phyloP scores from a whole-genome alignment of 2,797 vertebrate genomes.

The Schizothorax lantsangensis region DNA sequence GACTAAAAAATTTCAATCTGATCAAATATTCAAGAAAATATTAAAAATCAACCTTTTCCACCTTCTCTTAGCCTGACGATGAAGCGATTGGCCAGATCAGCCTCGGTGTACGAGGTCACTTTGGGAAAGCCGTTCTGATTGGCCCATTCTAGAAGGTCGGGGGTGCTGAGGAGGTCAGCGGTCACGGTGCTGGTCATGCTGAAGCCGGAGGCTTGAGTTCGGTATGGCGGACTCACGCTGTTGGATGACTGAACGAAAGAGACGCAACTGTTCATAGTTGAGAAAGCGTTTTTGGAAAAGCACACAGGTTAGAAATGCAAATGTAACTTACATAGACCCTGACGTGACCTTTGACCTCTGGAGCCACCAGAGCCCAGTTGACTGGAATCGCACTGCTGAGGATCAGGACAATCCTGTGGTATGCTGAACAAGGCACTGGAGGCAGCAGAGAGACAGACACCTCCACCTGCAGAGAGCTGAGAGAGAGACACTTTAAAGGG shows the following conservation, averaged over 20 bases:
- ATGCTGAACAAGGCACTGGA: slow-evolving; percentile 52
- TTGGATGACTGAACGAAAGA: slow-evolving; percentile 75
- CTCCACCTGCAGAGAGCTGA: slow-evolving; percentile 77
- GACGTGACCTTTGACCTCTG: slow-evolving; percentile 73
- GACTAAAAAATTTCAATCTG: neutral
- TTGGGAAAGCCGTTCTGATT: slow-evolving; percentile 65
- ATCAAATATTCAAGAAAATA: neutral
- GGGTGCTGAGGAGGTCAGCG: slow-evolving; percentile 69
- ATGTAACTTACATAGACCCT: slow-evolving; percentile 72
- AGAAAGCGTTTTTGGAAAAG: slow-evolving; percentile 12
- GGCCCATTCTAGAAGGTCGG: slow-evolving; percentile 75
- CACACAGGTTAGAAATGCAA: neutral
- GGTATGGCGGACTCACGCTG: slow-evolving; percentile 74
- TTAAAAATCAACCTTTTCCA: slow-evolving; percentile 55
- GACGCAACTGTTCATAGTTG: neutral
- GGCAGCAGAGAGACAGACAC: slow-evolving; percentile 76
- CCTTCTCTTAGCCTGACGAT: slow-evolving; percentile 73
- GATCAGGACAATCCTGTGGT: slow-evolving; percentile 72
- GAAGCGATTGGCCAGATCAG: slow-evolving; percentile 81
- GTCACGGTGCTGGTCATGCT: slow-evolving; percentile 67
- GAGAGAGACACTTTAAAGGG: neutral
- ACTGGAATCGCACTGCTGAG: slow-evolving; percentile 77
- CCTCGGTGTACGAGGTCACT: slow-evolving; percentile 82
- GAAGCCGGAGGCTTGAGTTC: slow-evolving; percentile 68
- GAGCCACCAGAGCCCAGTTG: slow-evolving; percentile 77